Base-by-base conservation (phyloP, 2,888 invertebrate genomes). In the Nudaria mundana region DNA sequence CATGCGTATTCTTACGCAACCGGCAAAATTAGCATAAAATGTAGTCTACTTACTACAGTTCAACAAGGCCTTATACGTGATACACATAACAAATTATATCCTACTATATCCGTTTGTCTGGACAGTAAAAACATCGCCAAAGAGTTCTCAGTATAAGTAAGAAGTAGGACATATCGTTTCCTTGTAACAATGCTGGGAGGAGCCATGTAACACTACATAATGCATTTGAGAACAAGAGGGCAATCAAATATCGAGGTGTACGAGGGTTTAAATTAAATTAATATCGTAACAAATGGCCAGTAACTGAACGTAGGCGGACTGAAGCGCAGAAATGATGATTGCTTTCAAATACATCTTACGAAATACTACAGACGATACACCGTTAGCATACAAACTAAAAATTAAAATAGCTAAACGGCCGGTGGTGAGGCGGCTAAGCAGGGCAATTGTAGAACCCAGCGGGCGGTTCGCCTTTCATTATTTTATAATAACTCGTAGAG, bases 351-450 rank as follows among this genome's bases (percentile, higher is more conserved):
- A 80, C 66, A 66, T 56, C 75, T 81, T 78, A 82, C 79, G 79
- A 82, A 82, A 84, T 71, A 48, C 26, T 16, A 36, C 32, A 33
- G 34, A 43, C 35, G 22, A 20, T 31, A 39, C 34, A 76, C 85
- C 85, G 86, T 84, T 83, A 83, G 73, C 78, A 81, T 81, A 85
- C 87, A 88, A 86, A 87, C 86, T 82, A 82, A 87, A 86, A 87
- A 86, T 86, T 85, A 87, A 88, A 88, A 88, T 80, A 84, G 81
- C 81, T 85, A 86, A 86, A 84, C 85, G 84, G 79, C 71, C 74
- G 71, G 77, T 79, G 76, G 73, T 76, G 77, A 71, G 73, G 66
- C 79, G 76, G 74, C 81, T 86, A 88, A 87, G 81, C 81, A 86
- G 87, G 77, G 75, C 87, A 85, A 87, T 88, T 88, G 88, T 88